phyloP scores from a whole-genome alignment of 1,140 invertebrate genomes.

The Brachionus asplanchnoidis region DNA sequence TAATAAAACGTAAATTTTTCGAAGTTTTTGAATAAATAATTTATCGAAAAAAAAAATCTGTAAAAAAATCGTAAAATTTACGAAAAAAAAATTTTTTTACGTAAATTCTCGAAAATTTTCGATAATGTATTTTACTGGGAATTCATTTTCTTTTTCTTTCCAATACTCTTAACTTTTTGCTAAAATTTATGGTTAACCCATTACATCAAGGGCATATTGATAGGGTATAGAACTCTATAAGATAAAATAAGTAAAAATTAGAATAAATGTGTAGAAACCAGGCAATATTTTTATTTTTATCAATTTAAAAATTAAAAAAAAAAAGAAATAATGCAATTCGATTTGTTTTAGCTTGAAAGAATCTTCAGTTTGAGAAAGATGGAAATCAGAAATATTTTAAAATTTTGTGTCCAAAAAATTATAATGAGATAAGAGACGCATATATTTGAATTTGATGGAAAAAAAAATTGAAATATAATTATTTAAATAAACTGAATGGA shows the following conservation, averaged over 20 bases:
- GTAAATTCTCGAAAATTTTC: no score
- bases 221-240: no score
- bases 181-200: no score
- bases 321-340: neutral
- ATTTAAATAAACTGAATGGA: neutral
- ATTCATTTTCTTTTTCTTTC: no score
- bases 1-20: no score
- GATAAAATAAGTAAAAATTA: neutral
- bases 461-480: neutral
- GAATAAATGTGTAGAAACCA: neutral
- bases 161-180: no score
- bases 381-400: neutral
- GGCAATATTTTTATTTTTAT: slow-evolving; percentile 13
- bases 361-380: neutral
- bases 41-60: no score
- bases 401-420: neutral
- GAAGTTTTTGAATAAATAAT: no score
- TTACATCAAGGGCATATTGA: no score
- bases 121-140: no score
- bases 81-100: no score
- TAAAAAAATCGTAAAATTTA: no score
- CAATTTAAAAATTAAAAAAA: slow-evolving; percentile 2
- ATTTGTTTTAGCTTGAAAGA: neutral
- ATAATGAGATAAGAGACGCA: neutral
- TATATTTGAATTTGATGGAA: neutral